Conservation (phyloP, 2,797 vertebrate species). For the Pampus argenteus region DNA sequence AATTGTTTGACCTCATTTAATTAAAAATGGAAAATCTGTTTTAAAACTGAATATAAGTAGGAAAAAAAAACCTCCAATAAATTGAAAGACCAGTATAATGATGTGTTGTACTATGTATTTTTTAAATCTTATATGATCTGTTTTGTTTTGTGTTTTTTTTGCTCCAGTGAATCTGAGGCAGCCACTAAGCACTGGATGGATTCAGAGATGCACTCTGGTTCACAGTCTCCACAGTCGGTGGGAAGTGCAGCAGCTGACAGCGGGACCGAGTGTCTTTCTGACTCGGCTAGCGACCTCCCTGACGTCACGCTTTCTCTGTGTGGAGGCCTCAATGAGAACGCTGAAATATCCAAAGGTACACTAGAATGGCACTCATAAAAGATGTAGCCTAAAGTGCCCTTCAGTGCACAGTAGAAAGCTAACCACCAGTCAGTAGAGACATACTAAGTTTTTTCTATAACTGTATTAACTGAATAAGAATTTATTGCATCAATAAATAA, state of each 20-base stretch:
- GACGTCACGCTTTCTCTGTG: slow-evolving; percentile 97
- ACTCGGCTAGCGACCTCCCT: slow-evolving; percentile 94
- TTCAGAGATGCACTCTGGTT: slow-evolving; percentile 90
- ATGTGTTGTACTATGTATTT: not conserved
- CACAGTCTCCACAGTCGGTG: slow-evolving; percentile 96
- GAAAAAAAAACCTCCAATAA: not conserved
- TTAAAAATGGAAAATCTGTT: slow-evolving; percentile 19
- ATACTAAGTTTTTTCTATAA: not conserved
- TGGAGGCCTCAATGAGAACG: slow-evolving; percentile 94
- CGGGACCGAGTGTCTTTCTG: slow-evolving; percentile 97
- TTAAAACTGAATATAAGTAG: not conserved
- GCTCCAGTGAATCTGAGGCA: slow-evolving; percentile 89
- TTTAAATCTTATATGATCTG: not conserved
- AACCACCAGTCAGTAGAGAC: slow-evolving; percentile 1
- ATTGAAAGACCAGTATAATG: not conserved
- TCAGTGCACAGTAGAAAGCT: slow-evolving; percentile 20
- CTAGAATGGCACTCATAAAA: slow-evolving; percentile 19
- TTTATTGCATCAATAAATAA: not conserved
- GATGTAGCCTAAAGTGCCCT: slow-evolving; percentile 26
- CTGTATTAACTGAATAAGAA: slow-evolving; percentile 4
- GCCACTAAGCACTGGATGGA: slow-evolving; percentile 93
- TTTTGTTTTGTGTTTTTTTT: slow-evolving; percentile 18
- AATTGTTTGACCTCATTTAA: slow-evolving; percentile 33
- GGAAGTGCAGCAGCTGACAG: slow-evolving; percentile 97
- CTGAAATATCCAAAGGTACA: slow-evolving; percentile 97